These are phyloP conservation scores for Manacus vitellinus DNA, from an alignment of 2,113 vertebrate genomes.

Conservation along the genomic window DNA sequence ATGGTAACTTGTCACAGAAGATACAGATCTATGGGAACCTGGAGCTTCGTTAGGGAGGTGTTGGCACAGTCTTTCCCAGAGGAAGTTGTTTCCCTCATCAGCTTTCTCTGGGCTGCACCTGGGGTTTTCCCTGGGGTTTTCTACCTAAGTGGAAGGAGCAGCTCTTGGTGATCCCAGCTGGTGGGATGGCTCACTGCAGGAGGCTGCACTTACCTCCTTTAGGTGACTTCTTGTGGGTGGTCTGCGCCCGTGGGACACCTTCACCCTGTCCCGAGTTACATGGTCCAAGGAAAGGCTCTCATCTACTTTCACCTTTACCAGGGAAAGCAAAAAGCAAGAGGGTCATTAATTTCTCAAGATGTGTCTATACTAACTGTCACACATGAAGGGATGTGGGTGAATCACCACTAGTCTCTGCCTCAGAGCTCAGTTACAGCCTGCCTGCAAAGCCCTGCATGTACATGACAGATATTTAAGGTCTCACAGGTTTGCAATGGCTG, in stretches of 20 bases:
- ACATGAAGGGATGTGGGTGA: neutral
- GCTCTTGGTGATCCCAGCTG: neutral
- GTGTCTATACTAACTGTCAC: neutral
- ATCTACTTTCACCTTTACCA: constrained; percentile 86
- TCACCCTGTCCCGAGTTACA: constrained; percentile 87
- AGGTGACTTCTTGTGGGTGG: constrained; percentile 93
- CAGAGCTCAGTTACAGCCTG: neutral
- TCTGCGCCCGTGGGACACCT: constrained; percentile 81
- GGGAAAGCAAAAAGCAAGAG: neutral
- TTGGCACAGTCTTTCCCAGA: neutral
- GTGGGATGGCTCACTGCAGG: neutral
- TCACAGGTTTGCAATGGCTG: neutral
- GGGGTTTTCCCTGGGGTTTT: neutral
- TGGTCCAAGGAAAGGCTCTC: constrained; percentile 88
- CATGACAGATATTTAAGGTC: neutral
- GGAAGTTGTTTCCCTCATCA: neutral
- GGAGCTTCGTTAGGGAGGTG: neutral
- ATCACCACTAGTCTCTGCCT: neutral
- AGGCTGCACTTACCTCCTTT: constrained; percentile 83
- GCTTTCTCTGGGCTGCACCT: neutral
- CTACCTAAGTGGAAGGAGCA: neutral
- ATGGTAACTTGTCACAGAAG: neutral
- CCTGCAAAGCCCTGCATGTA: neutral
- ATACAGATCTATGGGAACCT: neutral
- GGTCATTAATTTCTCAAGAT: neutral